Conservation (phyloP, 2,113 vertebrate genomes). For the Mungos mungo region DNA sequence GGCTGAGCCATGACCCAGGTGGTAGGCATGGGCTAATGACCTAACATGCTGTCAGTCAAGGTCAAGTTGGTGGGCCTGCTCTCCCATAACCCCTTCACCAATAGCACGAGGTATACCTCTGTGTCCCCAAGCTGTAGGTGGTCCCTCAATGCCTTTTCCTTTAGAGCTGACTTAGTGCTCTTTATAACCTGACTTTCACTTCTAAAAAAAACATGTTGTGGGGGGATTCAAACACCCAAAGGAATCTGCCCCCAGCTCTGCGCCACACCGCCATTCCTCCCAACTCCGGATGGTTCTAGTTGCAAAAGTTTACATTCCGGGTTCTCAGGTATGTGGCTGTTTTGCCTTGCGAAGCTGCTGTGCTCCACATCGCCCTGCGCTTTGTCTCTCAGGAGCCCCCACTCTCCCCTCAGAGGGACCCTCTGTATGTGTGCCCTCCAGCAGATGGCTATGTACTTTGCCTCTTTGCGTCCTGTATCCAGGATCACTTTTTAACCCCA, state of each 20-base stretch:
- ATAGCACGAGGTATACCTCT: neutral
- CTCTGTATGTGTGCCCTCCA: too few relatives aligned
- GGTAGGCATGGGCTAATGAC: neutral
- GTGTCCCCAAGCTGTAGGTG: neutral
- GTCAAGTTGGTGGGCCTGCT: neutral
- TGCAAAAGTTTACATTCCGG: conserved; percentile 27
- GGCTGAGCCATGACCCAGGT: neutral
- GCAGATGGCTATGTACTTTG: neutral
- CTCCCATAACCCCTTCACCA: neutral
- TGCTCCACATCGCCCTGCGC: neutral
- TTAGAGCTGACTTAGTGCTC: conserved; percentile 1
- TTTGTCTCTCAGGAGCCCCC: neutral
- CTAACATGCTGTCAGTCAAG: neutral
- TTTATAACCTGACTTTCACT: conserved; percentile 42
- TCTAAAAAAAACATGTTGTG: conserved; percentile 55
- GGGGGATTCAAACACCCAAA: conserved; percentile 47
- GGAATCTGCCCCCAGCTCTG: conserved; percentile 24
- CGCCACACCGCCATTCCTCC: neutral
- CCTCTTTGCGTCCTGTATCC: neutral
- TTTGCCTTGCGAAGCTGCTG: neutral
- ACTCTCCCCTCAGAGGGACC: neutral
- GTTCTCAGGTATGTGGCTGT: neutral
- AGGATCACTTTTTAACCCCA: neutral
- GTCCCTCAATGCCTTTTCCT: conserved; percentile 40
- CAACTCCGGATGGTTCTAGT: conserved; percentile 31